phyloP scores from a whole-genome alignment of 1,140 invertebrate species.

The Panagrolaimus sp. region DNA sequence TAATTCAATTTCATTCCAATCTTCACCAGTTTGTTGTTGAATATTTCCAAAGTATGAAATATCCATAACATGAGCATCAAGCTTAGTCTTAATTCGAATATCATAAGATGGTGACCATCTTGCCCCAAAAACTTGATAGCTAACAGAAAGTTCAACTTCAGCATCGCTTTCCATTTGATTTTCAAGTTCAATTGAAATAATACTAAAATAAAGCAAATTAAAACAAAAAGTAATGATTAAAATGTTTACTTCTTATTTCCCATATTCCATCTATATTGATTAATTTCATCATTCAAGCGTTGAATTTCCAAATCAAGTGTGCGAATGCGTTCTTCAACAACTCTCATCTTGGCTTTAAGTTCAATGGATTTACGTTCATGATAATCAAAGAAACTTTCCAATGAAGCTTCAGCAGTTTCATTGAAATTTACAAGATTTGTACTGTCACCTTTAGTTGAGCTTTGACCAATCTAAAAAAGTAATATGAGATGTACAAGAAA shows the following conservation, averaged over 20 bases:
- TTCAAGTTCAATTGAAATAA: conserved; percentile 30
- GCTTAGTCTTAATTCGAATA: conserved; percentile 56
- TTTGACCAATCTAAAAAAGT: conserved; percentile 9
- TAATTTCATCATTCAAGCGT: conserved; percentile 24
- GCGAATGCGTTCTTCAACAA: too few species aligned
- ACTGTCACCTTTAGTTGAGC: background rate
- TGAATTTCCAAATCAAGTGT: conserved; percentile 18
- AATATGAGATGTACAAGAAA: background rate
- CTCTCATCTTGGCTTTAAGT: conserved; percentile 15
- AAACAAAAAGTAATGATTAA: too few species aligned
- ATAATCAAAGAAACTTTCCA: conserved; percentile 22
- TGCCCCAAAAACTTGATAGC: conserved; percentile 59
- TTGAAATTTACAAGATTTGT: background rate
- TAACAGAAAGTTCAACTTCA: conserved; percentile 42
- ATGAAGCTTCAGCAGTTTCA: conserved; percentile 19
- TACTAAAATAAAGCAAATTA: too few species aligned
- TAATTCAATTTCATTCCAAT: conserved; percentile 60
- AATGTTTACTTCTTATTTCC: background rate
- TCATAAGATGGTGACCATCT: conserved; percentile 61
- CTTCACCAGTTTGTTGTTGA: conserved; percentile 60
- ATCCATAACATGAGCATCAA: conserved; percentile 38
- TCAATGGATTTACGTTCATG: conserved; percentile 17
- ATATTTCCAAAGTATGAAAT: conserved; percentile 61
- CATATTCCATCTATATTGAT: conserved; percentile 4
- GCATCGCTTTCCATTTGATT: conserved; percentile 16